phyloP scores from a whole-genome alignment of 2,113 vertebrate genomes.

The Vicugna pacos region DNA sequence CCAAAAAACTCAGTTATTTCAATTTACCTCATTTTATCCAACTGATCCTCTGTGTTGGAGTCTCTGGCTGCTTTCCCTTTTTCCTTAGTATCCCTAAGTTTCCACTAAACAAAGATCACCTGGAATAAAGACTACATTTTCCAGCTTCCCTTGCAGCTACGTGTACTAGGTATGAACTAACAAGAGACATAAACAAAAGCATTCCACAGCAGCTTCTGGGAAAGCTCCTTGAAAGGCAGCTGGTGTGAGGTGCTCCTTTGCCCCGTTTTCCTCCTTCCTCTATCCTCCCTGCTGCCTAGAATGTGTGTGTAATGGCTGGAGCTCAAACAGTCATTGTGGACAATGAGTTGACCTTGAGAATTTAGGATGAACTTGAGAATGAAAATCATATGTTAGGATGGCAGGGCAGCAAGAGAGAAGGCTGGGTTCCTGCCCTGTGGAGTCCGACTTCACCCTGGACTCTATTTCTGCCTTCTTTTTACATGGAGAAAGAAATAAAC shows the following conservation, averaged over 20 bases:
- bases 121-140: not conserved
- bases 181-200: not conserved
- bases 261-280: not conserved
- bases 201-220: not conserved
- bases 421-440: not conserved
- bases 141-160: conserved; percentile 56
- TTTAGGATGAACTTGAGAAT: not conserved
- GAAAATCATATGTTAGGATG: not conserved
- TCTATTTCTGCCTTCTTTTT: not conserved
- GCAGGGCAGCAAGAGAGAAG: not conserved
- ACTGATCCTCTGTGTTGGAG: not conserved
- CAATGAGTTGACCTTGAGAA: not conserved
- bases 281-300: not conserved
- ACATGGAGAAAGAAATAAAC: not conserved
- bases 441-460: not conserved
- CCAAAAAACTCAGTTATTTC: conserved; percentile 2
- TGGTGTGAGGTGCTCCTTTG: not conserved
- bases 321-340: not conserved
- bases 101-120: not conserved
- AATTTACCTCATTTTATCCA: not conserved
- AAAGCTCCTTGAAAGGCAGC: not conserved
- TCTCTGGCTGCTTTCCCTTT: not conserved
- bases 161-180: not conserved
- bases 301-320: not conserved
- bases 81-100: not conserved